Evolutionary conservation across 2,888 invertebrate species (phyloP), one percentile per base, ranked within the genome.

Genomic region (Dynastes hyllus): DNA sequence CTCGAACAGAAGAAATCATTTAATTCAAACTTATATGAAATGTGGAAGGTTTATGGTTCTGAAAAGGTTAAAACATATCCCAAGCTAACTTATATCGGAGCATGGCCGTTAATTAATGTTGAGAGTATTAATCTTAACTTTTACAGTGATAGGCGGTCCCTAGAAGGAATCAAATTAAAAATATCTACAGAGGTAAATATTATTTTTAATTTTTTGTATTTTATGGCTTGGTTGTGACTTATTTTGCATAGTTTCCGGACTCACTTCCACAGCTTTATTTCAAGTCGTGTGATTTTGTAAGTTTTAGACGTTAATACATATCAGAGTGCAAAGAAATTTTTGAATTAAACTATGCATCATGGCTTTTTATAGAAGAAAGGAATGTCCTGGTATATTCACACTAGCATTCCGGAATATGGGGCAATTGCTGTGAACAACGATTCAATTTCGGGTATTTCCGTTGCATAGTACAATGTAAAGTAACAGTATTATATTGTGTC

Each of bases 11-110:
- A 53, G 16, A 69, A n/a, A 13, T 11, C 55, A 4, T 37, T 13
- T 11, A 40, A 58, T 50, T 29, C 37, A 11, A 55, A 40, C 22
- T 45, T 55, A 27, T 77, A 69, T 22, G 27, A 77, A 45, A 55
- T 67, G 3, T 77, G 51, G 32, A 55, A 55, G 16, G 11, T 63
- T 16, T 61, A 61, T 61, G 73, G 58, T 32, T 22, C 61, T 37
- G 32, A 32, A 66, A 53, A 58, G 37, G 29, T 16, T 6, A 50
- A 63, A 22, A 13, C 3, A 16, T 16, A 5, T 51, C 22, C 13
- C 8, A 66, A 29, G 51, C 22, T 77, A n/a, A 69, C 27, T n/a
- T 45, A 55, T 16, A 22, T 32, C 69, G 58, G 58, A 58, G 22
- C 50, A 27, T 69, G 27, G 55, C 27, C 45, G 11, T 27, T n/a